A percentile compares a stretch with the other conserved stretches of the same genome.
Conservation (phyloP, 1,140 invertebrate species). For the Microplitis demolitor region DNA sequence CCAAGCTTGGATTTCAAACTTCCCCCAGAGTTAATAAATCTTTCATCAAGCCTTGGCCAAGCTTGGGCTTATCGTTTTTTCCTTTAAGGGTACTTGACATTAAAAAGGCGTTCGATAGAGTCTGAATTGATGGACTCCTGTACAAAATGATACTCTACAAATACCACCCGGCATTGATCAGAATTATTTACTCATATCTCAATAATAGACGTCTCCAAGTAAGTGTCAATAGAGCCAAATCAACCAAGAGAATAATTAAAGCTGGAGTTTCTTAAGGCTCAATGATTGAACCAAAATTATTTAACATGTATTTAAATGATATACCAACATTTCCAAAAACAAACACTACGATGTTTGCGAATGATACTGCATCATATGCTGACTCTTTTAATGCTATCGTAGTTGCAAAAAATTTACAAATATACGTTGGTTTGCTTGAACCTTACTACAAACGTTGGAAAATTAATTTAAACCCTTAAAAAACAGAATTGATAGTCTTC, state of each 20-base stretch:
- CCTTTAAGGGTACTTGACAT: constrained; percentile 54
- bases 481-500: constrained; percentile 42
- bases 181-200: constrained; percentile 14
- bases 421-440: constrained; percentile 37
- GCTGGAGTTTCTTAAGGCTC: constrained; percentile 43
- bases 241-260: constrained; percentile 18
- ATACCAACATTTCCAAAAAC: constrained; percentile 37
- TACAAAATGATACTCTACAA: constrained; percentile 38
- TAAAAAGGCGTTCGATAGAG: constrained; percentile 53
- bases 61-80: too few species aligned
- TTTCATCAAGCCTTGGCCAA: too few species aligned
- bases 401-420: constrained; percentile 42
- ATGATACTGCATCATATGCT: constrained; percentile 42
- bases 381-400: constrained; percentile 39
- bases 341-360: constrained; percentile 42
- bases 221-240: not conserved
- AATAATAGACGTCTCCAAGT: constrained; percentile 16
- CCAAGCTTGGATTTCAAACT: too few species aligned
- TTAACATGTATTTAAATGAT: constrained; percentile 42
- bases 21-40: too few species aligned
- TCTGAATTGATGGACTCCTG: constrained; percentile 48
- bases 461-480: constrained; percentile 36
- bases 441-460: constrained; percentile 42
- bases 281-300: constrained; percentile 37
- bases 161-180: constrained; percentile 19